Evolutionary conservation across 64 coral and sea anemone genomes (phyloP).

Genomic region (Actinia tenebrosa): DNA sequence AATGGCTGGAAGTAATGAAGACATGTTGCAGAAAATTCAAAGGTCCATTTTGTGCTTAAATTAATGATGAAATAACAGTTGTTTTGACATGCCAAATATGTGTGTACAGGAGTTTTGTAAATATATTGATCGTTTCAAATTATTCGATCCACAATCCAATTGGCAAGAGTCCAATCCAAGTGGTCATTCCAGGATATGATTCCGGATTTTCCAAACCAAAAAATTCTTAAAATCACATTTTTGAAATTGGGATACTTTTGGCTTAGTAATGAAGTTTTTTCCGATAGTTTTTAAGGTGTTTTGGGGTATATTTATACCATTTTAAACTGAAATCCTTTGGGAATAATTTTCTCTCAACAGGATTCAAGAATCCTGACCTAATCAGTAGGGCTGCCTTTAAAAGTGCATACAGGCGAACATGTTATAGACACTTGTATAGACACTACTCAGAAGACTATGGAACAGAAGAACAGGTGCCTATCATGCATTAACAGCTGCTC

Average conservation of each 20-base stretch:
- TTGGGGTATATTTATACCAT: not conserved
- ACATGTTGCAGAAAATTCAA: constrained; percentile 54
- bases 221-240: too few relatives aligned
- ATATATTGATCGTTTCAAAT: not conserved
- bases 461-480: constrained; percentile 84
- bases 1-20: constrained; percentile 76
- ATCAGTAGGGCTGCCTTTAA: constrained; percentile 79
- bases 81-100: not conserved
- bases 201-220: too few relatives aligned
- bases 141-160: too few relatives aligned
- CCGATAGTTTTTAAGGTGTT: not conserved
- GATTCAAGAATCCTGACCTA: constrained; percentile 82
- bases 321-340: not conserved
- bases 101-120: not conserved
- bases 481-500: too few relatives aligned
- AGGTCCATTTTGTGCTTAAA: constrained; percentile 15
- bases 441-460: constrained; percentile 19
- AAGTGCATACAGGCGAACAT: constrained; percentile 35
- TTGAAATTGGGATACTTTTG: too few relatives aligned
- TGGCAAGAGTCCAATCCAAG: too few relatives aligned
- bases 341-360: constrained; percentile 5
- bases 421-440: not conserved
- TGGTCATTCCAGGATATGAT: too few relatives aligned
- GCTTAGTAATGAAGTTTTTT: too few relatives aligned
- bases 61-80: too few relatives aligned